Base-by-base conservation (phyloP, 2,113 vertebrate genomes). In the Nannospalax galili region DNA sequence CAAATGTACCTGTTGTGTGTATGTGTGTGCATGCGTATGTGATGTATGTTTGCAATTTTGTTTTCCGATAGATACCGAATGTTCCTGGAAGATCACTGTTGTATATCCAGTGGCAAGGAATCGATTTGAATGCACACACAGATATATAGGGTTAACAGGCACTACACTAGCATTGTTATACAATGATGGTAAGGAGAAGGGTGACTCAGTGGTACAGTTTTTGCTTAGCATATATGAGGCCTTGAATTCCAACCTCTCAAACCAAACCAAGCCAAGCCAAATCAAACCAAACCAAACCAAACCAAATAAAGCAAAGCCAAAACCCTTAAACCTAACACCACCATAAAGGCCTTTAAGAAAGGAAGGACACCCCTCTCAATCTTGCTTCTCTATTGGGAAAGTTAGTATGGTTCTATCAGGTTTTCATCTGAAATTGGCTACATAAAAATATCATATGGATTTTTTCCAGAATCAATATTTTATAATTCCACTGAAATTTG, bases 381-480 rank as follows among this genome's bases (percentile, higher is more conserved):
- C 67, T 78, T 93, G 77, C 52, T 20, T 95, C 94, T 94, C 69
- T 65, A 5, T 93, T 88, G 72, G 40, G 40, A 84, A 90, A 73
- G 11, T 84, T 26, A 89, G 11, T 37, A 35, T 60, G 40, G 64
- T 35, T 88, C 62, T 74, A 42, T 78, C 42, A 90, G 26, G 74
- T 91, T 87, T 80, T 88, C 19, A 62, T 40, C 60, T 84, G 40
- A 87, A 56, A 87, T 42, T 79, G 67, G 12, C 78, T 85, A 93
- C 56, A 60, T 65, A 67, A 84, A 62, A 70, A 69, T 28, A 3
- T 84, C 86, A 91, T 69, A 6, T 84, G 91, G 95, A 82, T 4
- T 56, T 77, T 81, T 90, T 78, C 3, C 35, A 60, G 37, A 70
- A 65, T 64, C 58, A 95, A 42, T 79, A 48, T 74, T 79, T 91